phyloP scores from a whole-genome alignment of 1,140 invertebrate species.

The Meloidogyne hapla region DNA sequence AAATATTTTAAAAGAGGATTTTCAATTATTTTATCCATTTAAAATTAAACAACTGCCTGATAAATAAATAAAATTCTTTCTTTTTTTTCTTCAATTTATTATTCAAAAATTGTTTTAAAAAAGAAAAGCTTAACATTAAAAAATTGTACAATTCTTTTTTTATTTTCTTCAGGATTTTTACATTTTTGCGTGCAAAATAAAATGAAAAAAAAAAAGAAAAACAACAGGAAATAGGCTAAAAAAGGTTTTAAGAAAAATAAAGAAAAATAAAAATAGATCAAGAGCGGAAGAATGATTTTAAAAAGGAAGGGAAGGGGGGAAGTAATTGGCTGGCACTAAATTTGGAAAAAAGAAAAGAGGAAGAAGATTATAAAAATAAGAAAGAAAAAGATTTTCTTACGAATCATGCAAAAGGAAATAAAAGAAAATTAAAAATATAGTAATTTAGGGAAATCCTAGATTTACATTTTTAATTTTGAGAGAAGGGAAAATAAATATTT shows the following conservation, averaged over 20 bases:
- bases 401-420: not conserved
- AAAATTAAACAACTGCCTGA: too few relatives aligned
- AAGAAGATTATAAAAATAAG: not conserved
- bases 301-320: not conserved
- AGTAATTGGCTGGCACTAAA: not conserved
- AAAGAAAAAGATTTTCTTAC: not conserved
- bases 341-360: not conserved
- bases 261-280: not conserved
- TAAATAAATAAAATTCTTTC: too few relatives aligned
- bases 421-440: not conserved
- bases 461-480: not conserved
- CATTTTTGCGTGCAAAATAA: not conserved
- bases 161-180: conserved; percentile 4
- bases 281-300: not conserved
- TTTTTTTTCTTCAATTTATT: too few relatives aligned
- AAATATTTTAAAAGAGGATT: too few relatives aligned
- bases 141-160: not conserved
- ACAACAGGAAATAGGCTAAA: not conserved
- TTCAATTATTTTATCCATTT: too few relatives aligned
- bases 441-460: not conserved
- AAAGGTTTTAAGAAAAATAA: not conserved
- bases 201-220: conserved; percentile 1
- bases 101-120: not conserved
- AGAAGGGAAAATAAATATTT: too few relatives aligned
- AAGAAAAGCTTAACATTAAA: not conserved